Conservation (phyloP, 1,140 invertebrate genomes). For the Drosophila eugracilis region DNA sequence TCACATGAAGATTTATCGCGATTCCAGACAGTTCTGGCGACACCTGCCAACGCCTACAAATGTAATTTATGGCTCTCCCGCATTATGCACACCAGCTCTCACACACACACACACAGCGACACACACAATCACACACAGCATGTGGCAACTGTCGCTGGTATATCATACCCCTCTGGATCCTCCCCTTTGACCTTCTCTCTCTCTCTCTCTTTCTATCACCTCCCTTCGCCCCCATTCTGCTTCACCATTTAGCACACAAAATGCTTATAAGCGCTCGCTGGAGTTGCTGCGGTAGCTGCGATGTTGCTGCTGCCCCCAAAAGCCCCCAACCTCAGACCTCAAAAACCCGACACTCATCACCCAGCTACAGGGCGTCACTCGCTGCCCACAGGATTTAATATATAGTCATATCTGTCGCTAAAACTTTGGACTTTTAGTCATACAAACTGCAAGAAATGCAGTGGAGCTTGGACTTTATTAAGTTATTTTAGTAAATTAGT, state of each 20-base stretch:
- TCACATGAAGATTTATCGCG: constrained; percentile 85
- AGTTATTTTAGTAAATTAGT: neutral
- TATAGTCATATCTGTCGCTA: constrained; percentile 63
- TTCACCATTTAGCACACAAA: constrained; percentile 67
- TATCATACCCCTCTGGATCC: constrained; percentile 31
- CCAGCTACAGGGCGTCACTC: constrained; percentile 17
- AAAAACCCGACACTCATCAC: constrained; percentile 34
- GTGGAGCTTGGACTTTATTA: neutral
- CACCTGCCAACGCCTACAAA: constrained; percentile 85
- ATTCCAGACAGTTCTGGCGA: constrained; percentile 85
- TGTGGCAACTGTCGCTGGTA: constrained; percentile 44
- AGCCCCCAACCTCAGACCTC: constrained; percentile 14
- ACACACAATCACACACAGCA: constrained; percentile 43
- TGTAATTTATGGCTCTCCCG: constrained; percentile 84
- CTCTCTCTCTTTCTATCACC: too few species aligned
- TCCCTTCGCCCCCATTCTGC: too few species aligned
- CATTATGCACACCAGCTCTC: constrained; percentile 76
- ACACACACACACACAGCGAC: constrained; percentile 33
- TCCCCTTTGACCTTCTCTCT: too few species aligned
- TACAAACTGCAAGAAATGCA: constrained; percentile 34
- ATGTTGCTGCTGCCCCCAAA: constrained; percentile 24
- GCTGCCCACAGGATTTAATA: constrained; percentile 63
- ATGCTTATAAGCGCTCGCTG: constrained; percentile 67
- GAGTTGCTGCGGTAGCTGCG: constrained; percentile 22
- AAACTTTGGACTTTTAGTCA: constrained; percentile 69